Evolutionary conservation across 2,888 invertebrate genomes (phyloP).

Genomic region (Ephialtes manifestator): DNA sequence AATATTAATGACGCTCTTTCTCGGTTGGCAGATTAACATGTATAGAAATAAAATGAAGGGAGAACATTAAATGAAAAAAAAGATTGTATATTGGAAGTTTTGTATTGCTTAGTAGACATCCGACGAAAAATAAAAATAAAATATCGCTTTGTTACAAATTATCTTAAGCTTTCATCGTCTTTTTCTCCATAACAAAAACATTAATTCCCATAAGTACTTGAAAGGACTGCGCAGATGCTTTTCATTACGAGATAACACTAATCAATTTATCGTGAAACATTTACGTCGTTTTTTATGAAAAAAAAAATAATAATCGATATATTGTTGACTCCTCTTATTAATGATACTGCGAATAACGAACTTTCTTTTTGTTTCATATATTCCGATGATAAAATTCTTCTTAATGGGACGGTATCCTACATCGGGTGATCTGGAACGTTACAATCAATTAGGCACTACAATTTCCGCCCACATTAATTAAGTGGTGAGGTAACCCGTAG

Average conservation of each 20-base stretch:
- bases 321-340: conserved; percentile 18
- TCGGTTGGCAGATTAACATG: background rate
- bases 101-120: background rate
- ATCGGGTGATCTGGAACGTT: background rate
- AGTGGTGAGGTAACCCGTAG: background rate
- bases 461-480: conserved; percentile 1
- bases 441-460: conserved; percentile 12
- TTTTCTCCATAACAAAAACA: background rate
- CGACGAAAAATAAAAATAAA: background rate
- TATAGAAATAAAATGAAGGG: background rate
- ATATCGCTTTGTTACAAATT: background rate
- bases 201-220: background rate
- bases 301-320: background rate
- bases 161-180: background rate
- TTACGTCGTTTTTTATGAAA: background rate
- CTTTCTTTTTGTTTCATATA: background rate
- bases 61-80: background rate
- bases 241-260: background rate
- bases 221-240: background rate
- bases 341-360: conserved; percentile 6
- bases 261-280: background rate
- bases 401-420: background rate
- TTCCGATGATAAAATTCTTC: background rate
- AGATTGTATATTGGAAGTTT: background rate
- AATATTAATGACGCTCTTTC: conserved; percentile 38